Base-by-base conservation (phyloP, 2,113 vertebrate genomes). In the Fukomys damarensis region DNA sequence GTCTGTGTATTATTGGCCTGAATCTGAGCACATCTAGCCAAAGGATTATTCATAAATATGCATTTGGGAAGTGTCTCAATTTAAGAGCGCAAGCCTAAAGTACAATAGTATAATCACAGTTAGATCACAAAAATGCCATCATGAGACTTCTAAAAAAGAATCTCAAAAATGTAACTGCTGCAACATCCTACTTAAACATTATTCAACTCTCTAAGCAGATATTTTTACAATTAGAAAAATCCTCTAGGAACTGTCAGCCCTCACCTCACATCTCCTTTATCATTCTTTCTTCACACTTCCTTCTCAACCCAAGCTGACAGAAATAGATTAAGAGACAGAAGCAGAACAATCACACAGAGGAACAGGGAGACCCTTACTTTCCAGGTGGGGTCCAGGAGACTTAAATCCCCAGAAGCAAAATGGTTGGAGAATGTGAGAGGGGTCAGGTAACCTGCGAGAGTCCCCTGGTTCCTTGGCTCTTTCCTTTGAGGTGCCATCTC, bases 101-200 rank as follows among this genome's bases (percentile, higher is more conserved):
- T 77, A 20, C 19, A 61, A 58, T 6, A 89, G 61, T 16, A 11
- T 66, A 52, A 63, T 59, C 56, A 89, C 28, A 72, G 83, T 11
- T 20, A 14, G 26, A 63, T 85, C 43, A 58, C 74, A 86, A 84
- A 93, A 93, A 85, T 28, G 17, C 43, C 77, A 80, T 72, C 38
- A 46, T 2, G 20, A 17, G 43, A 66, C 41, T 65, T 56, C 13
- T 56, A 83, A 85, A 80, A 80, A 59, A 26, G n/a, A 83, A 92
- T 74, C 83, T 83, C 54, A 80, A 74, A 92, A 90, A 54, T 43
- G 74, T 32, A 87, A 24, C 63, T 65, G 35, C 83, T 96, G 91
- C 43, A 56, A 65, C 28, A 13, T 80, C 81, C 20, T 90, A 59
- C 76, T 19, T 95, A 90, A 92, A 19, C 54, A 82, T 59, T 58